Evolutionary conservation across 2,888 invertebrate species (phyloP), one percentile per base, ranked within the genome.

Genomic region (Drosophila melanosoma): DNA sequence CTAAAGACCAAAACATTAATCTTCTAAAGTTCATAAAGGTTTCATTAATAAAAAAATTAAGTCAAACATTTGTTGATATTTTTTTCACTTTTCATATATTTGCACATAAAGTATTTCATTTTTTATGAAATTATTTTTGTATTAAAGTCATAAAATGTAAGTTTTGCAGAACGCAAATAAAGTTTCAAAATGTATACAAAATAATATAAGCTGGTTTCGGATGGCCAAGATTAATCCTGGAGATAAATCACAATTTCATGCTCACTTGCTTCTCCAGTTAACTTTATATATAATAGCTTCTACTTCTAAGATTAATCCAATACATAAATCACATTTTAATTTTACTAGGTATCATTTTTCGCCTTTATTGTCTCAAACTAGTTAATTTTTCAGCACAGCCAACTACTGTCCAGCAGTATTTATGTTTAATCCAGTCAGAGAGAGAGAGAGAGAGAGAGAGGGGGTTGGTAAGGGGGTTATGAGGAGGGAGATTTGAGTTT

Each of bases 371-470:
- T 10, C 40, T 11, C 29, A 45, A 66, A 26, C 29, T 59, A 53
- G 75, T 61, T 73, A 8, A 58, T 71, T 48, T 57, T 65, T 56
- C 32, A 68, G 52, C 36, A 60, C 58, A 62, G 38, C 61, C 65
- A 72, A 69, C 48, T 64, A 74, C 62, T 65, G 62, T 32, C 60
- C 29, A 57, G 60, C 48, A 71, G 49, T 80, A 67, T 76, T 76
- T 79, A 70, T 80, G 70, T 60, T 74, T 66, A 68, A 68, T 69
- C 38, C 74, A 45, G 51, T 29, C 29, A 45, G 40, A 56, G 38
- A 58, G 8, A 26, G 42, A 2, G 38, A 58, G 8, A 26, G 42
- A 2, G 3, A 0, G 42, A 12, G 20, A 12, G 42, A 6, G 36
- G 4, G 52, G 26, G 7, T 36, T 54, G n/a, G 29, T 26, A 12